Evolutionary conservation across 2,888 invertebrate species (phyloP).

Genomic region (Tridacna crocea): DNA sequence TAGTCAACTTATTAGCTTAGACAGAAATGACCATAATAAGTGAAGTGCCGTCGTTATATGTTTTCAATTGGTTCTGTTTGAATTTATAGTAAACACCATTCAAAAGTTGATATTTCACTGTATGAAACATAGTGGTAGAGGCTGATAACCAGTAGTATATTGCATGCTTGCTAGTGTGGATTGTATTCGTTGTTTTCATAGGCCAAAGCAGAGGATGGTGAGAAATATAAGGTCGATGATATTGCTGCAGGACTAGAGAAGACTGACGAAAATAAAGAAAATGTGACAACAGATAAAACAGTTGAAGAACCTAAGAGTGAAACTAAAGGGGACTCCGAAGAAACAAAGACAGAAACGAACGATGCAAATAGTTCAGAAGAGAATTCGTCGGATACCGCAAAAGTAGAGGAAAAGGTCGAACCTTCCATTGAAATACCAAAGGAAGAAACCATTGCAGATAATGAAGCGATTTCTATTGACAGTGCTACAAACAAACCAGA

Average conservation of each 20-base stretch:
- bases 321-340: not conserved
- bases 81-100: no score
- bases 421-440: not conserved
- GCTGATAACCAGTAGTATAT: no score
- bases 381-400: not conserved
- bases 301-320: not conserved
- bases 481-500: not conserved
- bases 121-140: no score
- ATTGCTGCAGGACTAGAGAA: not conserved
- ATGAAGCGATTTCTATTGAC: not conserved
- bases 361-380: not conserved
- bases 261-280: not conserved
- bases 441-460: not conserved
- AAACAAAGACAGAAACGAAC: no score
- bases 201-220: slow-evolving; percentile 4
- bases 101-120: no score
- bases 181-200: not conserved
- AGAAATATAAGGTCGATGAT: not conserved
- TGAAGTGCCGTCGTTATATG: no score
- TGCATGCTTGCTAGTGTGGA: no score
- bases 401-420: not conserved
- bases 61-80: no score
- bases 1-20: no score
- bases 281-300: not conserved
- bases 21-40: no score